A percentile compares a stretch with the other conserved stretches of the same genome.
These are phyloP conservation scores for Temnothorax rugatulus DNA, from an alignment of 2,888 invertebrate species.

Conservation along the genomic window DNA sequence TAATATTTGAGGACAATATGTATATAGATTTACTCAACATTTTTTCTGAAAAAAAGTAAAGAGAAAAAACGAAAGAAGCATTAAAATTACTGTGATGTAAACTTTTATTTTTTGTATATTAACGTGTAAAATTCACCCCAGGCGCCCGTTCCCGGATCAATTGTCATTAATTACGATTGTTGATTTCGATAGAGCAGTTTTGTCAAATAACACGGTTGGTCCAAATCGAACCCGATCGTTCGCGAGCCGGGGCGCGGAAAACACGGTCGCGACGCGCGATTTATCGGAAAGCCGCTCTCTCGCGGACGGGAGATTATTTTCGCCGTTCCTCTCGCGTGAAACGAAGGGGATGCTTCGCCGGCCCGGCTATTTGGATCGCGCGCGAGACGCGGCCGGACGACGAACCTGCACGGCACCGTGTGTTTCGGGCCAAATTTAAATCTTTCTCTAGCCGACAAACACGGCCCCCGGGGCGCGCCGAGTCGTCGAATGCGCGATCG, in stretches of 20 bases:
- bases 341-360: conserved; percentile 53
- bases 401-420: conserved; percentile 58
- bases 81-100: too few relatives aligned
- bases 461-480: conserved; percentile 36
- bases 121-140: too few relatives aligned
- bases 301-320: conserved; percentile 43
- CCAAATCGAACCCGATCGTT: not conserved
- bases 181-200: not conserved
- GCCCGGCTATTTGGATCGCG: conserved; percentile 61
- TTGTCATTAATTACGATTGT: not conserved
- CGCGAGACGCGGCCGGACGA: conserved; percentile 59
- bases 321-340: conserved; percentile 56
- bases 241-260: not conserved
- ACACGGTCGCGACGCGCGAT: conserved; percentile 40
- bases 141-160: too few relatives aligned
- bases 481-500: not conserved
- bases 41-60: too few relatives aligned
- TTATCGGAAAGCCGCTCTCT: conserved; percentile 63
- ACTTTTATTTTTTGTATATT: too few relatives aligned
- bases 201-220: not conserved
- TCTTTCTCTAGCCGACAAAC: conserved; percentile 53
- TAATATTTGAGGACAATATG: too few relatives aligned
- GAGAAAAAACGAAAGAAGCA: too few relatives aligned
- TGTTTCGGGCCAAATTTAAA: conserved; percentile 71
- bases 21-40: too few relatives aligned